Conservation (phyloP, 2,113 vertebrate species). For the Xyrauchen texanus region DNA sequence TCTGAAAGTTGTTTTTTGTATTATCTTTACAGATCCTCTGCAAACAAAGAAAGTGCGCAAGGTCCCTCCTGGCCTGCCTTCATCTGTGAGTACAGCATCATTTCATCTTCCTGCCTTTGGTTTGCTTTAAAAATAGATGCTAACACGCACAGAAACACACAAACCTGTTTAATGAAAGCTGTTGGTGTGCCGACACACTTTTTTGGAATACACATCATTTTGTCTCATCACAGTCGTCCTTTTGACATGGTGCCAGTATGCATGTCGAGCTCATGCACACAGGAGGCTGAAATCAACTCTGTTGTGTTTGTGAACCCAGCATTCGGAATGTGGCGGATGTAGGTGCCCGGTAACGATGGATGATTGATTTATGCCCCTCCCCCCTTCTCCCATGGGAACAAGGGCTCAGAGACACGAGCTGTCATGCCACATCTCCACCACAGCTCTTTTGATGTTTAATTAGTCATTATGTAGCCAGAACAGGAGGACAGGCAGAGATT, state of each 20-base stretch:
- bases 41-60: constrained; percentile 99
- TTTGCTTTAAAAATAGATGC: constrained; percentile 72
- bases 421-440: constrained; percentile 93
- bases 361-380: constrained; percentile 87
- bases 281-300: constrained; percentile 7
- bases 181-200: constrained; percentile 41
- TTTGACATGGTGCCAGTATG: constrained; percentile 4
- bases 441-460: constrained; percentile 99
- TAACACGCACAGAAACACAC: constrained; percentile 65
- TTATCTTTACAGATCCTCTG: constrained; percentile 86
- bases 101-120: constrained; percentile 60
- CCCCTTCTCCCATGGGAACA: constrained; percentile 86
- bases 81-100: constrained; percentile 93
- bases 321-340: constrained; percentile 7
- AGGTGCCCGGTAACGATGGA: constrained; percentile 32
- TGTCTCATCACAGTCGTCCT: constrained; percentile 44
- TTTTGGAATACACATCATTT: constrained; percentile 50
- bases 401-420: constrained; percentile 81
- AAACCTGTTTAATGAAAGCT: constrained; percentile 44
- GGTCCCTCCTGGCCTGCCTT: constrained; percentile 98
- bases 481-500: constrained; percentile 99
- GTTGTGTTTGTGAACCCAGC: constrained; percentile 28
- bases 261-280: background rate
- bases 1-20: constrained; percentile 60
- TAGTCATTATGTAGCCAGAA: constrained; percentile 99